These are phyloP conservation scores for Mycogona germanica DNA, from an alignment of 2,888 invertebrate species.

Conservation along the genomic window DNA sequence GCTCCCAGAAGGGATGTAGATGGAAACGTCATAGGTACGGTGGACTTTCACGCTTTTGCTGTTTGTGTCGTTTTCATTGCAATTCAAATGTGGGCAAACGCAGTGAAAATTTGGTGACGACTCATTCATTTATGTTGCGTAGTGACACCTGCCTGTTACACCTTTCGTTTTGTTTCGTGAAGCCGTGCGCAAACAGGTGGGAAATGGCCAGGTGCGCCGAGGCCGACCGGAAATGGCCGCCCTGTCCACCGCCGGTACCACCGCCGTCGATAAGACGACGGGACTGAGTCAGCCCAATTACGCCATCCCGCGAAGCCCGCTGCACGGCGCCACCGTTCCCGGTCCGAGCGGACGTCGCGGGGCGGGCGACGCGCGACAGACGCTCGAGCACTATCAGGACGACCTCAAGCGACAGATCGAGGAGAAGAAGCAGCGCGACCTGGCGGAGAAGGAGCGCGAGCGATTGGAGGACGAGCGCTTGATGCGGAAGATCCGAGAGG, in stretches of 20 bases:
- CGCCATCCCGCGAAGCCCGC: slow-evolving; percentile 9
- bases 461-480: slow-evolving; percentile 16
- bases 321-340: no score
- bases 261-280: background rate
- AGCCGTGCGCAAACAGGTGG: slow-evolving; percentile 9
- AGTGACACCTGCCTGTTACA: no score
- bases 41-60: background rate
- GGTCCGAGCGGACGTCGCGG: no score
- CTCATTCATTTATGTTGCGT: no score
- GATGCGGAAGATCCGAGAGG: slow-evolving; percentile 10
- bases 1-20: slow-evolving; percentile 12
- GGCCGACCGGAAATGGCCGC: no score
- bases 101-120: no score
- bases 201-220: background rate
- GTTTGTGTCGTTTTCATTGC: background rate
- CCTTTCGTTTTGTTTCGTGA: background rate
- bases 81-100: no score
- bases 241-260: background rate
- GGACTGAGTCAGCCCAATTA: slow-evolving; percentile 2
- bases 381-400: slow-evolving; percentile 8
- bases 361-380: no score
- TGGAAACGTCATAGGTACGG: slow-evolving; percentile 14
- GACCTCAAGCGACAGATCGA: slow-evolving; percentile 17
- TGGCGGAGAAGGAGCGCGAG: slow-evolving; percentile 16
- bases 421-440: slow-evolving; percentile 17